Percentiles rank a stretch among this genome's conserved stretches.
Conservation (phyloP, 1,140 invertebrate genomes). For the Gonatopus flavifemur region DNA sequence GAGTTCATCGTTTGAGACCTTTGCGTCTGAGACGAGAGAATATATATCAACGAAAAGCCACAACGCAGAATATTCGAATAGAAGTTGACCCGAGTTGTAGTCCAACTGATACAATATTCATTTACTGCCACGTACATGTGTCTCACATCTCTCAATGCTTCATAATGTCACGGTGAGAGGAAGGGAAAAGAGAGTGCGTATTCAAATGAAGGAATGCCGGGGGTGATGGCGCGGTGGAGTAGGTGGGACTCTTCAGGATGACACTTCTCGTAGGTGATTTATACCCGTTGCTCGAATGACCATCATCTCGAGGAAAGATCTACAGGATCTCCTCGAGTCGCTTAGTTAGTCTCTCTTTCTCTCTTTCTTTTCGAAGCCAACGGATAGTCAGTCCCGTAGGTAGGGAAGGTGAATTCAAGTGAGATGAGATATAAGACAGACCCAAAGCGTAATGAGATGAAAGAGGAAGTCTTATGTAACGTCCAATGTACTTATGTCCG, state of each 20-base stretch:
- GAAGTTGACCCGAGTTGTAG: too few relatives aligned
- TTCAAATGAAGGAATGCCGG: conserved; percentile 48
- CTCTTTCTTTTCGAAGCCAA: too few relatives aligned
- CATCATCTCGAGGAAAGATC: conserved; percentile 47
- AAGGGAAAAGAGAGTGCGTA: conserved; percentile 33
- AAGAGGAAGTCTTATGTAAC: conserved; percentile 30
- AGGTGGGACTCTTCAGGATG: conserved; percentile 36
- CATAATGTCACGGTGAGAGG: conserved; percentile 27
- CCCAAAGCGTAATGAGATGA: conserved; percentile 26
- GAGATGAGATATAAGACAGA: conserved; percentile 10
- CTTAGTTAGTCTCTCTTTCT: conserved; percentile 38
- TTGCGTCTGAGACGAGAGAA: conserved; percentile 33
- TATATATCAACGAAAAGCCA: too few relatives aligned
- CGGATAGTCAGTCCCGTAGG: conserved; percentile 30
- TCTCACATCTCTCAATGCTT: conserved; percentile 22
- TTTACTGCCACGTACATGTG: conserved; percentile 34
- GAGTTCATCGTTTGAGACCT: conserved; percentile 21
- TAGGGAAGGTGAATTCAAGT: conserved; percentile 3
- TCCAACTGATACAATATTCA: conserved; percentile 39
- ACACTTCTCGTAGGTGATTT: conserved; percentile 47
- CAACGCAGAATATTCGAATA: too few relatives aligned
- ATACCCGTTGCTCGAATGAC: conserved; percentile 44
- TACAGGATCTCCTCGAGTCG: conserved; percentile 38
- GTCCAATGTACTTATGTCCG: too few relatives aligned
- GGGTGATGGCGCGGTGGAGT: conserved; percentile 30